Conservation (phyloP, 1,140 invertebrate species). For the Olivierus martensii region DNA sequence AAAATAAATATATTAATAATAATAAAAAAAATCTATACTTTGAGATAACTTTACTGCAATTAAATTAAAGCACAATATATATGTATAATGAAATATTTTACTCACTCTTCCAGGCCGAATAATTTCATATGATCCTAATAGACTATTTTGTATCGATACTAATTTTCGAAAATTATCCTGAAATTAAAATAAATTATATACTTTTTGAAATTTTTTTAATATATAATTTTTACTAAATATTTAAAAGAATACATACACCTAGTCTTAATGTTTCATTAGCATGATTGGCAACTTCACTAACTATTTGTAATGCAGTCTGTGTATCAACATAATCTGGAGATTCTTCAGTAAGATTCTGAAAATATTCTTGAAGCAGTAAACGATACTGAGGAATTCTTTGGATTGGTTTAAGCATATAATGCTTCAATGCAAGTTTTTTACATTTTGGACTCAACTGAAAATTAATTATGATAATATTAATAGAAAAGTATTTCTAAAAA, state of each 20-base stretch:
- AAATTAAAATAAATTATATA: constrained; percentile 9
- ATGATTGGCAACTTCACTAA: constrained; percentile 56
- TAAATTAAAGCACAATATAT: too few species aligned
- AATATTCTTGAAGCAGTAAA: constrained; percentile 49
- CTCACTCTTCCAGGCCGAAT: constrained; percentile 46
- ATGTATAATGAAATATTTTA: too few species aligned
- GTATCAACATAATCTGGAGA: constrained; percentile 51
- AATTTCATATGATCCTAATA: constrained; percentile 43
- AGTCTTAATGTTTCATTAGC: constrained; percentile 54
- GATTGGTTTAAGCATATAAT: constrained; percentile 63
- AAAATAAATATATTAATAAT: too few species aligned
- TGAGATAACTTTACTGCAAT: too few species aligned
- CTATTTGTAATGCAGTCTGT: constrained; percentile 47
- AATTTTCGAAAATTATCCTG: constrained; percentile 43
- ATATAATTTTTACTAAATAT: neutral
- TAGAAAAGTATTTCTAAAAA: too few species aligned
- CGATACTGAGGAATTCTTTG: constrained; percentile 55
- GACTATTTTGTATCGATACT: constrained; percentile 40
- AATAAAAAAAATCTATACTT: too few species aligned
- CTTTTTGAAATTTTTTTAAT: too few species aligned
- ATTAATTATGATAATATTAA: too few species aligned
- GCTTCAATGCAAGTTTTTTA: constrained; percentile 45
- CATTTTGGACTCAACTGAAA: constrained; percentile 35
- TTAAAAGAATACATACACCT: constrained; percentile 33
- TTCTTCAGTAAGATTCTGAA: constrained; percentile 40